Conservation (phyloP, 1,140 invertebrate genomes). For the Muscidifurax raptorellus region DNA sequence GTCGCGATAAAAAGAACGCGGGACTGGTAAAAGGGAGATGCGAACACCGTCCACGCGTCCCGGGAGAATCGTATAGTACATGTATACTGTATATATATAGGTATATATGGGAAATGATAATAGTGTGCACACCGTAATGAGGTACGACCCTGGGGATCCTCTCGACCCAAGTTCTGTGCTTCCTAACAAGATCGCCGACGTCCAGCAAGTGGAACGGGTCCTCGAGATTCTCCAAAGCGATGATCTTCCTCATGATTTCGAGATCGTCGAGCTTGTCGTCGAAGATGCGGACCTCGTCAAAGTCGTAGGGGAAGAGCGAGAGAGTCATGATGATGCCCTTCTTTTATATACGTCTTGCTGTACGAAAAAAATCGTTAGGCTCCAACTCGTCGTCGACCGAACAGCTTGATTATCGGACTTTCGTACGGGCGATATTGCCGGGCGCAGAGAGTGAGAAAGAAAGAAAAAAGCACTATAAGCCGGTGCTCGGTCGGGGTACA, state of each 20-base stretch:
- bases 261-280: constrained; percentile 62
- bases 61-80: not conserved
- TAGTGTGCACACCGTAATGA: constrained; percentile 75
- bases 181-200: constrained; percentile 79
- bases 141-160: constrained; percentile 81
- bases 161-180: constrained; percentile 79
- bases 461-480: not conserved
- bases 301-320: constrained; percentile 43
- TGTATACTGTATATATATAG: too few relatives aligned
- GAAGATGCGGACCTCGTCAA: constrained; percentile 60
- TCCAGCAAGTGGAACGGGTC: constrained; percentile 83
- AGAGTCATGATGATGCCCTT: constrained; percentile 28
- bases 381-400: not conserved
- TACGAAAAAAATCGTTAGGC: not conserved
- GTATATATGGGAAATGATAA: too few relatives aligned
- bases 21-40: too few relatives aligned
- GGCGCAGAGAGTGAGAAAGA: not conserved
- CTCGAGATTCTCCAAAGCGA: constrained; percentile 71
- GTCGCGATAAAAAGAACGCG: too few relatives aligned
- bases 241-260: constrained; percentile 66
- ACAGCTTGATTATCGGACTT: not conserved
- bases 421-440: not conserved
- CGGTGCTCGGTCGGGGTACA: constrained; percentile 17
- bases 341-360: not conserved
- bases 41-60: not conserved